These are phyloP conservation scores for Macroteleia sp. DNA, from an alignment of 2,888 invertebrate genomes.

Conservation along the genomic window DNA sequence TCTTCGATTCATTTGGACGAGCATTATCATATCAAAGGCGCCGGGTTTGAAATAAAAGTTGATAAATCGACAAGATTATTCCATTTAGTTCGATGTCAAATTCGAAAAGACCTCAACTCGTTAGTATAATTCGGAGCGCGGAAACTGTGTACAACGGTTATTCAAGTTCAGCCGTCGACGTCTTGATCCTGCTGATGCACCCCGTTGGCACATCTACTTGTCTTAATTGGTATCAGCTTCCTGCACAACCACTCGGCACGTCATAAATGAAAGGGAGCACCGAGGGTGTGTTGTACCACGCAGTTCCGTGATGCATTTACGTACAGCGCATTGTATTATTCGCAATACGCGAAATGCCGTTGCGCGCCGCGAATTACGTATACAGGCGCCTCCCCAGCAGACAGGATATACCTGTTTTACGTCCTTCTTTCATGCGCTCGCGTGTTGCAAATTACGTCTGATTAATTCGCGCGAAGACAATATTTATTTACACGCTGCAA, in stretches of 20 bases:
- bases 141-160: slow-evolving; percentile 45
- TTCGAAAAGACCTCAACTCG: slow-evolving; percentile 48
- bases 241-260: slow-evolving; percentile 72
- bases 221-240: slow-evolving; percentile 78
- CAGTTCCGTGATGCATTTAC: slow-evolving; percentile 44
- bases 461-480: slow-evolving; percentile 26
- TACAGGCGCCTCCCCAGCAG: slow-evolving; percentile 4
- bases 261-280: slow-evolving; percentile 76
- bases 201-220: slow-evolving; percentile 71
- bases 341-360: slow-evolving; percentile 43
- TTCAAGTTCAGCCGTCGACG: slow-evolving; percentile 56
- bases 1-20: not conserved
- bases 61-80: slow-evolving; percentile 24
- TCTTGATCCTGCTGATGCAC: slow-evolving; percentile 64
- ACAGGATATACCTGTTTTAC: slow-evolving; percentile 27
- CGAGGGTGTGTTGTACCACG: slow-evolving; percentile 50
- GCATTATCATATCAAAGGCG: slow-evolving; percentile 43
- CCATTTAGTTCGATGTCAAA: slow-evolving; percentile 9
- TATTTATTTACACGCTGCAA: slow-evolving; percentile 15
- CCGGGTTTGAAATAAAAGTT: slow-evolving; percentile 18
- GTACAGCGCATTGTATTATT: slow-evolving; percentile 48
- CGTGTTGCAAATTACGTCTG: slow-evolving; percentile 28
- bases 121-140: slow-evolving; percentile 41
- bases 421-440: slow-evolving; percentile 19
- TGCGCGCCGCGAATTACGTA: slow-evolving; percentile 11